Percentiles rank a stretch among this genome's conserved stretches.
Conservation (phyloP, 1,140 invertebrate species). For the Brachionus calyciflorus region DNA sequence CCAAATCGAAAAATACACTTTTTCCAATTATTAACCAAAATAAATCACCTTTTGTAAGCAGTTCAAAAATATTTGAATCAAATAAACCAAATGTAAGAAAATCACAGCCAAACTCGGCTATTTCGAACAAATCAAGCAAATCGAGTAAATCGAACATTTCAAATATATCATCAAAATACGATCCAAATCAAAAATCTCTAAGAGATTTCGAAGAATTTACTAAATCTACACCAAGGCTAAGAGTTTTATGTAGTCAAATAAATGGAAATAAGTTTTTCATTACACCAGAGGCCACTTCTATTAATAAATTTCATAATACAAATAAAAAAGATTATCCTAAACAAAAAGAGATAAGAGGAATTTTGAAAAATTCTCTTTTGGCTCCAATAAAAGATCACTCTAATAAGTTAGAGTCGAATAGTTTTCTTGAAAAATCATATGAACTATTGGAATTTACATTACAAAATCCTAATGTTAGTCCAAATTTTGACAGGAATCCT, state of each 20-base stretch:
- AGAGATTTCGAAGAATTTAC: background rate
- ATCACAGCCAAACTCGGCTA: conserved; percentile 28
- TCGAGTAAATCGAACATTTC: conserved; percentile 24
- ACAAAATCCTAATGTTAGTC: conserved; percentile 7
- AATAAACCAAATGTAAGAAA: background rate
- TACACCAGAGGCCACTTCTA: conserved; percentile 17
- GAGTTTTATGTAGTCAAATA: background rate
- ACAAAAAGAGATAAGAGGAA: background rate
- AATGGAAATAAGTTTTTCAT: conserved; percentile 15
- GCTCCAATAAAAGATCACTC: background rate
- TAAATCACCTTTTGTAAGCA: background rate
- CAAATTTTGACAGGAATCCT: background rate
- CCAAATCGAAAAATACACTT: background rate
- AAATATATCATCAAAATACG: background rate
- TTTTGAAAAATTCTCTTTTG: conserved; percentile 8
- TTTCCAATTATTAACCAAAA: conserved; percentile 1
- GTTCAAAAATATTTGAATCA: background rate
- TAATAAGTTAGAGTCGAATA: conserved; percentile 1
- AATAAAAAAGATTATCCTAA: background rate
- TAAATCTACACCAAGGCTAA: background rate
- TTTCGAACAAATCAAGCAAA: conserved; percentile 35
- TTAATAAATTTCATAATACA: background rate
- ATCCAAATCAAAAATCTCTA: background rate
- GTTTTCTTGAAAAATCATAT: background rate
- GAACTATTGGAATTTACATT: background rate